phyloP scores from a whole-genome alignment of 1,140 invertebrate genomes.

The Papilio dardanus region DNA sequence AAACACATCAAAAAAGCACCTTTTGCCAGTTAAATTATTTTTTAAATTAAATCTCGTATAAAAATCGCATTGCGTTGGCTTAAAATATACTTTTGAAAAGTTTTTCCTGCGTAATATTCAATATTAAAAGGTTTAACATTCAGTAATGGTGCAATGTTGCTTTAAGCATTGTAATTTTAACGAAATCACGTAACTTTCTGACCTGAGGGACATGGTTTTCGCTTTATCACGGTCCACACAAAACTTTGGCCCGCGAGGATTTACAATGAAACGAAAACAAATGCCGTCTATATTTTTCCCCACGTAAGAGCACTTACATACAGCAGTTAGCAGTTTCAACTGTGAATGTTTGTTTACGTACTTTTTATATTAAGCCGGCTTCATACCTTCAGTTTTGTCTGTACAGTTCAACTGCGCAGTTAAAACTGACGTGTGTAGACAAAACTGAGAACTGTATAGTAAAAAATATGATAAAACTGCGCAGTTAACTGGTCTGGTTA shows the following conservation, averaged over 20 bases:
- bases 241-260: constrained; percentile 13
- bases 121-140: constrained; percentile 1
- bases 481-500: too few relatives aligned
- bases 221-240: not conserved
- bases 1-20: too few relatives aligned
- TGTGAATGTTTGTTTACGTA: not conserved
- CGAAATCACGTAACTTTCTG: constrained; percentile 10
- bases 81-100: not conserved
- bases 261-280: constrained; percentile 23
- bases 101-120: not conserved
- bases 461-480: too few relatives aligned
- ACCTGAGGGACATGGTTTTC: constrained; percentile 2
- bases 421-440: too few relatives aligned
- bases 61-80: not conserved
- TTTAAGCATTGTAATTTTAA: constrained; percentile 20
- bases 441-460: too few relatives aligned
- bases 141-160: constrained; percentile 6
- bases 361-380: too few relatives aligned
- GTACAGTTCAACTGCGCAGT: too few relatives aligned
- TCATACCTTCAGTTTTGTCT: too few relatives aligned
- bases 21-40: too few relatives aligned
- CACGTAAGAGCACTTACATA: not conserved
- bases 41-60: too few relatives aligned
- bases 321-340: not conserved
- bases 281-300: constrained; percentile 4